Evolutionary conservation across 1,140 invertebrate genomes (phyloP).

Genomic region (Eurosta solidaginis): DNA sequence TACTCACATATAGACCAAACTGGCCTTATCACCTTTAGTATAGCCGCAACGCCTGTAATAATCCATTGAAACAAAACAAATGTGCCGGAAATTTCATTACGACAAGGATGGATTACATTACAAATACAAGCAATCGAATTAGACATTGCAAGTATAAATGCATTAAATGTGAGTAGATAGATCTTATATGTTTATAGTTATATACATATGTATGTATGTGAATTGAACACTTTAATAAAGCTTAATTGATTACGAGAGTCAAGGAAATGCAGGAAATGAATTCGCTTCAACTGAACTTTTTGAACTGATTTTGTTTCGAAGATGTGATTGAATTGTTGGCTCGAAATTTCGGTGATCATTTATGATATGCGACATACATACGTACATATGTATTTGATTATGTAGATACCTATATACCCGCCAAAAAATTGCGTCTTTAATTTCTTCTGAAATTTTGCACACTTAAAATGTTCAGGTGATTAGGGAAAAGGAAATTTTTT

Average conservation of each 20-base stretch:
- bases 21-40: constrained; percentile 47
- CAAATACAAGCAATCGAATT: constrained; percentile 44
- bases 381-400: background rate
- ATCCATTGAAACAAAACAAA: constrained; percentile 53
- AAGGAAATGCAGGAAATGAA: too few relatives aligned
- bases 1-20: constrained; percentile 49
- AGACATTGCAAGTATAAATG: background rate
- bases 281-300: background rate
- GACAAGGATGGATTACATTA: constrained; percentile 53
- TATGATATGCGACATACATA: background rate
- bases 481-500: too few relatives aligned
- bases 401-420: too few relatives aligned
- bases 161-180: too few relatives aligned
- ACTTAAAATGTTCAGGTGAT: too few relatives aligned
- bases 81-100: constrained; percentile 50
- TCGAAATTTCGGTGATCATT: background rate
- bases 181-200: too few relatives aligned
- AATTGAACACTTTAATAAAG: too few relatives aligned
- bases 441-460: too few relatives aligned
- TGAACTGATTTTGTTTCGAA: background rate
- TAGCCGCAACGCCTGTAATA: constrained; percentile 49
- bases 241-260: too few relatives aligned
- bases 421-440: too few relatives aligned
- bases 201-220: too few relatives aligned
- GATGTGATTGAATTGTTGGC: background rate